Percentiles rank a stretch among this genome's conserved stretches.
phyloP scores from a whole-genome alignment of 53 echinoderm and acorn worm species.

The Pentamera pediparva region DNA sequence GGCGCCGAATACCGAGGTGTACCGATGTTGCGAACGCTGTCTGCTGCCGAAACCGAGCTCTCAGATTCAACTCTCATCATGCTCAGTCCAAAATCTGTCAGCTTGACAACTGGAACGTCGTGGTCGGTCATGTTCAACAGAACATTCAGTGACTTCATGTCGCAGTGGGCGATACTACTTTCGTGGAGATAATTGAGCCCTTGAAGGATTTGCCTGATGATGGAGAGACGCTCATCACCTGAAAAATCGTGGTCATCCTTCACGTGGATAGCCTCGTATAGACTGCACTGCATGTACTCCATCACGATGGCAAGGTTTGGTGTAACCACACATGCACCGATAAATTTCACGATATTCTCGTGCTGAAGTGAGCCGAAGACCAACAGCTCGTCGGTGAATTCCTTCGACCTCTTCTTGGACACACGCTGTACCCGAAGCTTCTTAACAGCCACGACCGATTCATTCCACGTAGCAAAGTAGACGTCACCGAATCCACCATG shows the following conservation, averaged over 20 bases:
- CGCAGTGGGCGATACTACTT: slow-evolving; percentile 42
- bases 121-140: slow-evolving; percentile 12
- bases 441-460: slow-evolving; percentile 45
- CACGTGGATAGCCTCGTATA: slow-evolving; percentile 46
- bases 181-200: slow-evolving; percentile 47
- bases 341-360: slow-evolving; percentile 49
- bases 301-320: slow-evolving; percentile 55
- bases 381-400: slow-evolving; percentile 43
- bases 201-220: slow-evolving; percentile 28
- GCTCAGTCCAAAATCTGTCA: slow-evolving; percentile 59
- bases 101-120: slow-evolving; percentile 41
- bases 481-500: slow-evolving; percentile 61
- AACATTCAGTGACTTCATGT: slow-evolving; percentile 53
- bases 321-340: slow-evolving; percentile 42
- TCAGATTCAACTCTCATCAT: slow-evolving; percentile 46
- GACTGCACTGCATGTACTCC: slow-evolving; percentile 58
- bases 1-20: slow-evolving; percentile 59
- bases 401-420: slow-evolving; percentile 17
- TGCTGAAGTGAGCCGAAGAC: slow-evolving; percentile 37
- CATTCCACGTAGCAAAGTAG: slow-evolving; percentile 30
- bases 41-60: slow-evolving; percentile 28
- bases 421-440: slow-evolving; percentile 49
- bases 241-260: slow-evolving; percentile 15
- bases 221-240: slow-evolving; percentile 15
- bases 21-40: slow-evolving; percentile 26